These are phyloP conservation scores for Temnopleurus reevesii DNA, from an alignment of 53 echinoderm and acorn worm species.

Conservation along the genomic window DNA sequence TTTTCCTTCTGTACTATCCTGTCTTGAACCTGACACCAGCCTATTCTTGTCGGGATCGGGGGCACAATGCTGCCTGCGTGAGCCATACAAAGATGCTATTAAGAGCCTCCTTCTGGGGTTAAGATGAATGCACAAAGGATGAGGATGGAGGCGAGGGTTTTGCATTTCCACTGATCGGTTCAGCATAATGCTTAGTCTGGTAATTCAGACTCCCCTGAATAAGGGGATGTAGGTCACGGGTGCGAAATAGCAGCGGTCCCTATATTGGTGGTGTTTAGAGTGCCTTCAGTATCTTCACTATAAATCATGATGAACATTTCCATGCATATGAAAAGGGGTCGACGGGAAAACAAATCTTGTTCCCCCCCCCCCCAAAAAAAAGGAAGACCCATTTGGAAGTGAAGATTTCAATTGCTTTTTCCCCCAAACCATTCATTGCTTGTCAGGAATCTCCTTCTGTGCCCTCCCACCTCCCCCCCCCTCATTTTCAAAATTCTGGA, in stretches of 20 bases:
- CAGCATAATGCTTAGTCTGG: neutral
- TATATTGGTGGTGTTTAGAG: neutral
- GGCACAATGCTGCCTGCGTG: neutral
- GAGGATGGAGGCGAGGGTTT: neutral
- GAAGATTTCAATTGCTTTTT: no score
- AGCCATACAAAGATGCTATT: neutral
- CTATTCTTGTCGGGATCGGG: neutral
- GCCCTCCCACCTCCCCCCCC: no score
- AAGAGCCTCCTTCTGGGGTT: neutral
- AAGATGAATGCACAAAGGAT: slow-evolving; percentile 16
- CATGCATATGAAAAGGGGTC: no score
- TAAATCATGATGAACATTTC: no score
- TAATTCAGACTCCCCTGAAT: neutral
- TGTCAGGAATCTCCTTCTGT: no score
- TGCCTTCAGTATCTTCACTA: neutral
- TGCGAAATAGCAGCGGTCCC: no score
- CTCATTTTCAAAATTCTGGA: no score
- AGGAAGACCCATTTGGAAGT: no score
- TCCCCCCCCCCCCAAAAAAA: neutral
- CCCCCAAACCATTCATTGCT: no score
- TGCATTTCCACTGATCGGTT: neutral
- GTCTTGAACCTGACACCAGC: neutral
- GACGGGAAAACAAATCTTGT: neutral
- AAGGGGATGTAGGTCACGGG: no score
- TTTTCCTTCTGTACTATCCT: no score